Evolutionary conservation across 2,797 vertebrate species (phyloP).

Genomic region (Jordanella pulchra): DNA sequence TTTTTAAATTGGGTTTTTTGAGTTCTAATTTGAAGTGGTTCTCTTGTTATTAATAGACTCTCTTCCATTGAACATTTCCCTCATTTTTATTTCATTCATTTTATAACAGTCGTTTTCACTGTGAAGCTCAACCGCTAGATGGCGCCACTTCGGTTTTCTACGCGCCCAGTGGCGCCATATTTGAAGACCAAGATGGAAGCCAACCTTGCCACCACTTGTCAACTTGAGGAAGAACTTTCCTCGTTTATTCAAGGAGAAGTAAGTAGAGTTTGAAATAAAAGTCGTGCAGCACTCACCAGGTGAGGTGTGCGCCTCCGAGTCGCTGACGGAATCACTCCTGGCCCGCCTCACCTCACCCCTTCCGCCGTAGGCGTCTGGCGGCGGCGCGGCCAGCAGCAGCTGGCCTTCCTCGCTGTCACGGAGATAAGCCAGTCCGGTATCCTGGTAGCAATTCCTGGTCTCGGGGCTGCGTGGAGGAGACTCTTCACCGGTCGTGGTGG

Average conservation of each 20-base stretch:
- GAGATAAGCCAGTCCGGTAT: slow-evolving; percentile 49
- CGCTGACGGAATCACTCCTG: slow-evolving; percentile 67
- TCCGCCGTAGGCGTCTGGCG: slow-evolving; percentile 13
- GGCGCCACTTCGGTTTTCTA: neutral
- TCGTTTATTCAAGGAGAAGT: neutral
- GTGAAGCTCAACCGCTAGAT: slow-evolving; percentile 26
- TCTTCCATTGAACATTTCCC: too few species aligned
- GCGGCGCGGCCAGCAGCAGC: slow-evolving; percentile 33
- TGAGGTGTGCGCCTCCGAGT: slow-evolving; percentile 70
- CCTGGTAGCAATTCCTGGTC: slow-evolving; percentile 48
- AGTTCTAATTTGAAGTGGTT: too few species aligned
- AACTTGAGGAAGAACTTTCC: neutral
- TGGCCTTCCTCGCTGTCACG: slow-evolving; percentile 48
- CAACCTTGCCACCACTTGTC: neutral
- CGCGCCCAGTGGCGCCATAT: slow-evolving; percentile 13
- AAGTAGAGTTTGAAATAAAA: neutral
- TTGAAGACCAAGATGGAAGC: slow-evolving; percentile 15
- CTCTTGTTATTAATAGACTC: too few species aligned
- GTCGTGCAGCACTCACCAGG: slow-evolving; percentile 55
- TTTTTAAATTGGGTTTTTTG: too few species aligned
- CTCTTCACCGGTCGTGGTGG: slow-evolving; percentile 24
- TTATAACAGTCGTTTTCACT: too few species aligned
- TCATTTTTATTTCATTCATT: too few species aligned
- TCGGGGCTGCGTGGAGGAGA: slow-evolving; percentile 61
- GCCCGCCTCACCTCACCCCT: slow-evolving; percentile 36